phyloP scores from a whole-genome alignment of 2,113 vertebrate genomes.

The Lepus europaeus region DNA sequence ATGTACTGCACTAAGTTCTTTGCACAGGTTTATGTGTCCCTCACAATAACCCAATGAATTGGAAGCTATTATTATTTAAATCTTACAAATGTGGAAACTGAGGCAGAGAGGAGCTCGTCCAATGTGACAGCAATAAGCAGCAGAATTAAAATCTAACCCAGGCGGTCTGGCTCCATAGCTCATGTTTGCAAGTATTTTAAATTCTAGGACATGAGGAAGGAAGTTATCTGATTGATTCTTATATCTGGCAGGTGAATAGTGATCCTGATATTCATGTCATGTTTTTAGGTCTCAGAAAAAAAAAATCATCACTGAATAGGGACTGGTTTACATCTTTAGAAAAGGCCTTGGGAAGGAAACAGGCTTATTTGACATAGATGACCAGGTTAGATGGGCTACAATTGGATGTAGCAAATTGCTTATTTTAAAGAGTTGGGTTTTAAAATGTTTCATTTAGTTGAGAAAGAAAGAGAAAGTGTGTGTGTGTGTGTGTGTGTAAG shows the following conservation, averaged over 20 bases:
- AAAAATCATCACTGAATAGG: not conserved
- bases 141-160: conserved; percentile 1
- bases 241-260: not conserved
- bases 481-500: too few relatives aligned
- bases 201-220: not conserved
- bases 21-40: not conserved
- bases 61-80: not conserved
- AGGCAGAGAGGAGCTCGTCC: not conserved
- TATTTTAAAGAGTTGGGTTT: too few relatives aligned
- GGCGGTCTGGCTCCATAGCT: not conserved
- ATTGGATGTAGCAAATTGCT: not conserved
- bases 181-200: not conserved
- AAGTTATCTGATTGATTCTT: not conserved
- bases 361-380: not conserved
- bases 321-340: not conserved
- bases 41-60: not conserved
- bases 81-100: conserved; percentile 40
- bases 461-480: too few relatives aligned
- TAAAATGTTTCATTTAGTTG: too few relatives aligned
- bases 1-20: not conserved
- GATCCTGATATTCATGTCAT: not conserved
- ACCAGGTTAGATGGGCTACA: not conserved
- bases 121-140: not conserved
- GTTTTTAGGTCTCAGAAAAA: conserved; percentile 8
- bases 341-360: not conserved